These are phyloP conservation scores for Eptesicus fuscus DNA, from an alignment of 2,113 vertebrate genomes.

Conservation along the genomic window DNA sequence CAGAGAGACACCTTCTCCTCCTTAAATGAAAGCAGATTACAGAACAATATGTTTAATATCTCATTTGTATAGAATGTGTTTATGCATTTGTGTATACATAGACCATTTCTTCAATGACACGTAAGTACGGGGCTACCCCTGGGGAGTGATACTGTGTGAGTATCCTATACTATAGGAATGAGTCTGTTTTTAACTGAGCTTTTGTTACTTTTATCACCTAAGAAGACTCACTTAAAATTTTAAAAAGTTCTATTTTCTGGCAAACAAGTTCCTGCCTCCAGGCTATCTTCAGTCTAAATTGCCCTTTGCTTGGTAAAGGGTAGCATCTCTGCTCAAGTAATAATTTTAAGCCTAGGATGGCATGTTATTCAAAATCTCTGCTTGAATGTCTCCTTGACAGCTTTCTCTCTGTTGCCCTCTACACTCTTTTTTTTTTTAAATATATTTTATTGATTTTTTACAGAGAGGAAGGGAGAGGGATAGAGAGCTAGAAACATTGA, in stretches of 20 bases:
- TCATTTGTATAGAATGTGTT: neutral
- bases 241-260: neutral
- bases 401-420: neutral
- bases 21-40: neutral
- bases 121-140: neutral
- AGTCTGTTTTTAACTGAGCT: neutral
- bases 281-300: neutral
- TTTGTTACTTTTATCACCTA: neutral
- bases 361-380: neutral
- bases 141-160: neutral
- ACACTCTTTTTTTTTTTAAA: too few relatives aligned
- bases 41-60: neutral
- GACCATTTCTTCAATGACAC: neutral
- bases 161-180: neutral
- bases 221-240: neutral
- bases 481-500: too few relatives aligned
- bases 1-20: conserved; percentile 23
- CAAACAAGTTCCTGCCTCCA: neutral
- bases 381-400: neutral
- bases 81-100: neutral
- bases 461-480: too few relatives aligned
- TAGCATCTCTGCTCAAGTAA: neutral
- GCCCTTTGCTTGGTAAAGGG: neutral
- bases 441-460: too few relatives aligned
- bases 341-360: neutral